A percentile compares a stretch with the other conserved stretches of the same genome.
Evolutionary conservation across 2,797 vertebrate species (phyloP).

Genomic region (Trachops cirrhosus): DNA sequence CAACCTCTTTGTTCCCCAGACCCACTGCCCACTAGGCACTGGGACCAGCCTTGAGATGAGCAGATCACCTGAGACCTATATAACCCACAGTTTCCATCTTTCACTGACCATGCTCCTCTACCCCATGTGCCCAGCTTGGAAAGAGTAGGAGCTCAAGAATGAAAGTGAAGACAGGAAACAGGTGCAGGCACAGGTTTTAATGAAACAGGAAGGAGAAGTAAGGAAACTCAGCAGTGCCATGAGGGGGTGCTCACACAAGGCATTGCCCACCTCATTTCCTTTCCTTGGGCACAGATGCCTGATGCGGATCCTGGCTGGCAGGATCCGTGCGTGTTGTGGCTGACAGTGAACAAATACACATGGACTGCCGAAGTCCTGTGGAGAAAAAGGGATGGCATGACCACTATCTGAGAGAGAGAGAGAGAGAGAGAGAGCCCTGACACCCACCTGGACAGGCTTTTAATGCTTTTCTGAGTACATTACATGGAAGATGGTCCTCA

Average conservation of each 20-base stretch:
- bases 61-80: not conserved
- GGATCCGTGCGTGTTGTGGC: too few species aligned
- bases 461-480: too few species aligned
- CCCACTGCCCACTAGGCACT: not conserved
- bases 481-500: too few species aligned
- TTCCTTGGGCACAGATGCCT: not conserved
- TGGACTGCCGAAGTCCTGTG: too few species aligned
- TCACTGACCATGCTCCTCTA: not conserved
- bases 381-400: too few species aligned
- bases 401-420: too few species aligned
- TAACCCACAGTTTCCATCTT: not conserved
- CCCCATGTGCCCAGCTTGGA: not conserved
- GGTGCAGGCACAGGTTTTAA: not conserved
- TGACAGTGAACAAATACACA: too few species aligned
- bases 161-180: not conserved
- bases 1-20: not conserved
- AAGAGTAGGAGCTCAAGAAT: not conserved
- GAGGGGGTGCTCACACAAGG: not conserved
- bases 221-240: not conserved
- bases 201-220: not conserved
- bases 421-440: too few species aligned
- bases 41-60: not conserved
- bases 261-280: not conserved
- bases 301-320: too few species aligned
- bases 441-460: too few species aligned